These are phyloP conservation scores for Anthopleura xanthogrammica DNA, from an alignment of 92 coral and sea anemone species.

Conservation along the genomic window DNA sequence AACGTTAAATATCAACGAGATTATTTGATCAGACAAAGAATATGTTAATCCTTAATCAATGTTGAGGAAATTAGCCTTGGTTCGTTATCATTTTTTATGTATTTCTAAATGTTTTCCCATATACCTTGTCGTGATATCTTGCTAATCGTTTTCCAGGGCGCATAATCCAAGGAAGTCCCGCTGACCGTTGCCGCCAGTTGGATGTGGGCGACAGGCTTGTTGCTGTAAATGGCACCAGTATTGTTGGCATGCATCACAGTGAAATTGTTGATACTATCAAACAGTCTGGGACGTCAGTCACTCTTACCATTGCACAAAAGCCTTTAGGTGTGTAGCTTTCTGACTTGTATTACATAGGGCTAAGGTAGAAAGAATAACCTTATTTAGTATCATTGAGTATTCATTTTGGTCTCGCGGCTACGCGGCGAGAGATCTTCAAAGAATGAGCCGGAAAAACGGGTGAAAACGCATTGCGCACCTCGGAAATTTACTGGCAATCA, in stretches of 20 bases:
- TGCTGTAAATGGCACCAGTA: slow-evolving; percentile 86
- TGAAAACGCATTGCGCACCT: too few species aligned
- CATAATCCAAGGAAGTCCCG: slow-evolving; percentile 93
- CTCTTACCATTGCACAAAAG: slow-evolving; percentile 71
- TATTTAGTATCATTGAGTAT: not conserved
- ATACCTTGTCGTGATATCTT: too few species aligned
- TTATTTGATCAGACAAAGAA: too few species aligned
- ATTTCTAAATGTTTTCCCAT: too few species aligned
- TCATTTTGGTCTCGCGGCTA: not conserved
- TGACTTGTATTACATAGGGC: not conserved
- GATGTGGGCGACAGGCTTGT: slow-evolving; percentile 93
- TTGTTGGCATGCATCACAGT: slow-evolving; percentile 93
- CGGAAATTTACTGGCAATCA: too few species aligned
- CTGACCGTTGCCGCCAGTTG: slow-evolving; percentile 91
- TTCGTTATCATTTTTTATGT: too few species aligned
- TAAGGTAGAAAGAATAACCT: not conserved
- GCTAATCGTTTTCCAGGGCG: slow-evolving; percentile 48
- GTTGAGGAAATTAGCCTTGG: too few species aligned
- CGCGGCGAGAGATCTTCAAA: too few species aligned
- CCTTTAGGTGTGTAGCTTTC: slow-evolving; percentile 54
- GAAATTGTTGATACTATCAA: slow-evolving; percentile 91
- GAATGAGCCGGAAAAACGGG: not conserved
- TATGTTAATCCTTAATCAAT: too few species aligned
- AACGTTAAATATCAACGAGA: too few species aligned
- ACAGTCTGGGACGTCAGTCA: slow-evolving; percentile 85